A percentile compares a stretch with the other conserved stretches of the same genome.
phyloP scores from a whole-genome alignment of 1,140 invertebrate genomes.

The Geopemphigus sp. region DNA sequence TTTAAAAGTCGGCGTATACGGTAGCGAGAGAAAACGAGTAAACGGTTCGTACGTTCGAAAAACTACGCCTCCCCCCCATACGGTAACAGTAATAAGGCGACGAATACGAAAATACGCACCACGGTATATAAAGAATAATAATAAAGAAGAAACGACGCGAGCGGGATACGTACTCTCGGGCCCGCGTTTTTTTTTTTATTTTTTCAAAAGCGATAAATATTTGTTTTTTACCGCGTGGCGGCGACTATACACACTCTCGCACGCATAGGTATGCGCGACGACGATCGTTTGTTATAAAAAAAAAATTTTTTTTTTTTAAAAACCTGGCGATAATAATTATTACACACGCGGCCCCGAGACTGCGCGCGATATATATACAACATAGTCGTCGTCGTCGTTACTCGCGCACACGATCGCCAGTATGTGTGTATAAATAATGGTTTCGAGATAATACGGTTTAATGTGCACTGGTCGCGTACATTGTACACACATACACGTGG shows the following conservation, averaged over 20 bases:
- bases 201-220: constrained; percentile 15
- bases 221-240: constrained; percentile 17
- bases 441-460: constrained; percentile 31
- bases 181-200: no score
- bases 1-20: no score
- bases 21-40: no score
- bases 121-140: no score
- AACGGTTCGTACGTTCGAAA: no score
- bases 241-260: not conserved
- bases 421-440: constrained; percentile 8
- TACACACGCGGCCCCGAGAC: not conserved
- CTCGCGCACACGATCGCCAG: no score
- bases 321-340: constrained; percentile 35
- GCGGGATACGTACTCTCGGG: no score
- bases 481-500: no score
- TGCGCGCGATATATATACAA: no score
- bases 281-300: constrained; percentile 2
- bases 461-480: not conserved
- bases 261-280: constrained; percentile 30
- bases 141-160: not conserved
- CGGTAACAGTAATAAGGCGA: no score
- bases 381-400: not conserved
- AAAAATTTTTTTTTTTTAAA: not conserved
- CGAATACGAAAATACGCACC: no score
- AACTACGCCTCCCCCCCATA: no score